Percentiles rank a stretch among this genome's conserved stretches.
These are phyloP conservation scores for Oxytorus armatus DNA, from an alignment of 2,888 invertebrate genomes.

Conservation along the genomic window DNA sequence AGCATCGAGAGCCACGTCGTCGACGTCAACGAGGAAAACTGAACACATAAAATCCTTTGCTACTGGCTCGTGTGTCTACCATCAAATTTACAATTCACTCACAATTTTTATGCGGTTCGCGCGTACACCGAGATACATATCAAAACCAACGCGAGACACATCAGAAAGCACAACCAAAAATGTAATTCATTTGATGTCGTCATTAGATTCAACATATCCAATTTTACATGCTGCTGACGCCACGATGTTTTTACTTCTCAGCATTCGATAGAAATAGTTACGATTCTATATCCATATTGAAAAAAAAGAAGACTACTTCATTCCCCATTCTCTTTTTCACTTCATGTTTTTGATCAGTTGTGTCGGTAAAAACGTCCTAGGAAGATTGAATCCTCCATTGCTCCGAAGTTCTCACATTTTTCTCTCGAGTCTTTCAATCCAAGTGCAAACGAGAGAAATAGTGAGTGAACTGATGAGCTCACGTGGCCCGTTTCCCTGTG, in stretches of 20 bases:
- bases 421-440: constrained; percentile 28
- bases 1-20: constrained; percentile 67
- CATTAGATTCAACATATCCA: not conserved
- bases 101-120: constrained; percentile 72
- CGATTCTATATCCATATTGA: not conserved
- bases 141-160: not conserved
- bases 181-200: not conserved
- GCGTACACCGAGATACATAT: not conserved
- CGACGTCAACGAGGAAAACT: not conserved
- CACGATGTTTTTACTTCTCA: not conserved
- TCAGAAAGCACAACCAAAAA: not conserved
- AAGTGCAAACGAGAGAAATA: constrained; percentile 31
- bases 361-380: constrained; percentile 28
- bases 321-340: not conserved
- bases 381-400: constrained; percentile 52
- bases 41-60: constrained; percentile 18
- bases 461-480: constrained; percentile 57
- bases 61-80: constrained; percentile 36
- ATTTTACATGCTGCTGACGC: not conserved
- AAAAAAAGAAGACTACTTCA: not conserved
- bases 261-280: too few relatives aligned
- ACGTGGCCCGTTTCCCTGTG: constrained; percentile 42
- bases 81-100: constrained; percentile 74
- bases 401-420: constrained; percentile 21
- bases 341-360: constrained; percentile 17